Evolutionary conservation across 2,888 invertebrate species (phyloP).

Genomic region (Endomychus coccineus): DNA sequence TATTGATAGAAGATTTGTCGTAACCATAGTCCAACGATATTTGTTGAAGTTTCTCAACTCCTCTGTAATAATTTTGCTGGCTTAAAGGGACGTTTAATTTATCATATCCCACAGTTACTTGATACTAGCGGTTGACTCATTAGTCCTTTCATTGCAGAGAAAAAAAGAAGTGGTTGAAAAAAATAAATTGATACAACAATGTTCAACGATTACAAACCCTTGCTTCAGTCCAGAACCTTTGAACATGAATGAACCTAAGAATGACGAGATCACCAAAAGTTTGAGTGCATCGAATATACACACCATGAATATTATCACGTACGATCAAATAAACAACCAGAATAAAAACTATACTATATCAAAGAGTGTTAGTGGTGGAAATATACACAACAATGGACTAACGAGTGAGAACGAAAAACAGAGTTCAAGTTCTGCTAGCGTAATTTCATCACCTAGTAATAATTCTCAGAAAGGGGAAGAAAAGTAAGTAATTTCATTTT

Average conservation of each 20-base stretch:
- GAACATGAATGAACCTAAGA: constrained; percentile 30
- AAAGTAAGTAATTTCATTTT: constrained; percentile 28
- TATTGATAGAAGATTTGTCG: no score
- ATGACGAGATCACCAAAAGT: constrained; percentile 27
- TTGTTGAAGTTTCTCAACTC: no score
- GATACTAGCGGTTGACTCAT: no score
- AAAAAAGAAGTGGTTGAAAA: constrained; percentile 44
- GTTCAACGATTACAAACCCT: constrained; percentile 28
- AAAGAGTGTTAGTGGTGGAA: constrained; percentile 39
- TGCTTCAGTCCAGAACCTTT: constrained; percentile 38
- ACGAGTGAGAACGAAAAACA: constrained; percentile 32
- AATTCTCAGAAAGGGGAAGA: constrained; percentile 39
- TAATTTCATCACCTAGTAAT: constrained; percentile 43
- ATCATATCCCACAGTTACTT: no score
- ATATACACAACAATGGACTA: constrained; percentile 31
- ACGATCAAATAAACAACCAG: constrained; percentile 25
- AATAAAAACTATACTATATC: constrained; percentile 29
- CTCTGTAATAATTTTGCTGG: no score
- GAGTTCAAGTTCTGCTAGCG: constrained; percentile 42
- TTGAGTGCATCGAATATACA: constrained; percentile 34
- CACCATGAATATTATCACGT: constrained; percentile 28
- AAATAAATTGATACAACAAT: constrained; percentile 36
- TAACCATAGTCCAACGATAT: no score
- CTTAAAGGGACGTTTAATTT: no score
- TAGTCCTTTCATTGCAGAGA: constrained; percentile 33